Base-by-base conservation (phyloP, 2,113 vertebrate species). In the Varanus salvator region DNA sequence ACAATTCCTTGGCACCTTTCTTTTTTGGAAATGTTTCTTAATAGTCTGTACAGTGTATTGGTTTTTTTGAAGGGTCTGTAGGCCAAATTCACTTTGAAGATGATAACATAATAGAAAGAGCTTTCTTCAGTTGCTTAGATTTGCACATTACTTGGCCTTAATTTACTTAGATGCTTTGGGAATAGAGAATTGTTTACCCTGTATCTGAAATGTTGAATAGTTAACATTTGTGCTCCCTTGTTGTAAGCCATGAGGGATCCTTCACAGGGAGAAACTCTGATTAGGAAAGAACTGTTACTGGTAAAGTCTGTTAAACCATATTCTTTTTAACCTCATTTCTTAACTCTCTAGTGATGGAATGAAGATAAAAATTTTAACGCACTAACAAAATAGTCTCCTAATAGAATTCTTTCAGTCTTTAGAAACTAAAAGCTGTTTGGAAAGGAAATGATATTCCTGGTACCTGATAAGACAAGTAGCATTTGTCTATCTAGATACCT, bases 351-450 rank as follows among this genome's bases (percentile, higher is more conserved):
- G 0, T 74, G 12, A 0, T 25, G 8, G 84, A 75, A 90, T 91
- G 19, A 38, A 89, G 71, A 3, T 75, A 82, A 76, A 71, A 91
- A 54, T 44, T 23, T 88, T 83, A 81, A 15, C 84, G 38, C 84
- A 92, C 66, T 89, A 89, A 17, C 82, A 76, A 34, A 0, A 87
- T 7, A 78, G 23, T 88, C 86, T 85, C 44, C 77, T 75, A 66
- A 74, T 38, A 5, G 90, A 84, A 19, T 5, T 94, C 3, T 89
- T 92, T 54, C 6, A 72, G 50, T 38, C 91, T 54, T 88, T 82
- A 74, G 60, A 88, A 85, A 57, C 0, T 81, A 25, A 88, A 74
- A 52, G 8, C 25, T 54, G 52, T 57, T 74, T 52, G 17, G 27
- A 50, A 54, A 44, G 14, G 7, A 1, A 66, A 27, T n/a, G 38